Evolutionary conservation across 2,797 vertebrate species (phyloP).

Genomic region (Sus cebifrons): DNA sequence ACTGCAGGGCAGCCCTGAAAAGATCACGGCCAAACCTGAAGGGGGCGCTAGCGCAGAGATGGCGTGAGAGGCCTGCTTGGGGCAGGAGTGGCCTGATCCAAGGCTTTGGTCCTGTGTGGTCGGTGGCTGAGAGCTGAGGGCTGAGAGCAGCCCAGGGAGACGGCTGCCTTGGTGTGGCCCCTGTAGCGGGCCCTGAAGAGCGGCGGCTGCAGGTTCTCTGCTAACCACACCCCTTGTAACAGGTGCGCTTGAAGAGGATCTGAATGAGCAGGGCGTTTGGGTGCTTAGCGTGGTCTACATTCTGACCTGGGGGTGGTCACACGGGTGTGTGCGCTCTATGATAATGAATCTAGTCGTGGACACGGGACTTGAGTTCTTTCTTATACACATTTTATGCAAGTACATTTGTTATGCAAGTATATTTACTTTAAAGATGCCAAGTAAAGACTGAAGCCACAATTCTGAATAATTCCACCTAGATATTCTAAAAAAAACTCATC

Average conservation of each 20-base stretch:
- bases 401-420: neutral
- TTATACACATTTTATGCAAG: constrained; percentile 6
- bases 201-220: neutral
- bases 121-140: neutral
- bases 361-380: neutral
- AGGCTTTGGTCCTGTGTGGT: neutral
- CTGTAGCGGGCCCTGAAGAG: neutral
- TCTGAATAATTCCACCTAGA: constrained; percentile 25
- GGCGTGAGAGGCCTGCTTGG: fast-evolving
- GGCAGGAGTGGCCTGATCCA: neutral
- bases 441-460: neutral
- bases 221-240: neutral
- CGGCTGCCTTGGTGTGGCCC: neutral
- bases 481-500: neutral
- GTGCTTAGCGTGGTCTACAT: neutral
- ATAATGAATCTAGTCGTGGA: neutral
- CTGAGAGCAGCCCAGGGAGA: neutral
- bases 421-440: neutral
- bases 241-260: neutral
- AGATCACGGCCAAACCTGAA: neutral
- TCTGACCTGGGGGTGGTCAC: neutral
- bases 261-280: neutral
- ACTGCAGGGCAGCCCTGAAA: neutral
- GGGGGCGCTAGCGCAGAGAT: neutral
- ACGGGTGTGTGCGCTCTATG: neutral